Conservation (phyloP, 2,113 vertebrate genomes). For the Jacana jacana region DNA sequence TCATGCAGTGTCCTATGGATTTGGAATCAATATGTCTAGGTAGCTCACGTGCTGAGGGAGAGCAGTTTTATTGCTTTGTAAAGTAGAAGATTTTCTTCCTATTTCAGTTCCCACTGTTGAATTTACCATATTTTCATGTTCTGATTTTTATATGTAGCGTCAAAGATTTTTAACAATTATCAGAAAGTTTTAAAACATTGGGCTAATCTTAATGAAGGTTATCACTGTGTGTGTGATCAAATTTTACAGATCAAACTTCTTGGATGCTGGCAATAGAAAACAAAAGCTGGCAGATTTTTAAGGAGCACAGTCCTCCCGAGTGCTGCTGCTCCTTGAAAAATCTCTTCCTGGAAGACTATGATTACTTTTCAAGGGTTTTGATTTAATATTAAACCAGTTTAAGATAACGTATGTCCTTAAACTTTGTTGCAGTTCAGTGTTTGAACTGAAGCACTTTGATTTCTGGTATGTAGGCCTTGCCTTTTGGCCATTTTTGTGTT, state of each 20-base stretch:
- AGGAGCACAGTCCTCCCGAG: neutral
- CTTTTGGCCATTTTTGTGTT: conserved; percentile 21
- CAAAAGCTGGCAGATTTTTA: neutral
- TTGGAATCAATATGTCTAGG: neutral
- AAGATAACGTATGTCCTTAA: neutral
- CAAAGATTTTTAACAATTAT: neutral
- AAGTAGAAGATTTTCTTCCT: neutral
- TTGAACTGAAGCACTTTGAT: neutral
- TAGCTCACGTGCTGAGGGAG: neutral
- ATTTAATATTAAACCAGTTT: neutral
- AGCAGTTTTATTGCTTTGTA: neutral
- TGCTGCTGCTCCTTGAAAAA: neutral
- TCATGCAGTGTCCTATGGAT: neutral
- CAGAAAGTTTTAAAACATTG: neutral
- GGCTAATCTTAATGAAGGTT: neutral
- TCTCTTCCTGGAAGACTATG: neutral
- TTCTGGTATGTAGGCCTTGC: neutral
- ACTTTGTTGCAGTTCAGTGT: neutral
- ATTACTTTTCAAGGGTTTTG: neutral
- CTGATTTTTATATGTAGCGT: neutral
- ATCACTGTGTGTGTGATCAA: neutral
- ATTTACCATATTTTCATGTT: neutral
- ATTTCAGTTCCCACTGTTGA: fast-evolving
- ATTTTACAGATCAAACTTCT: neutral
- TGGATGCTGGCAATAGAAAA: neutral